Evolutionary conservation across 2,888 invertebrate genomes (phyloP), one percentile per base, ranked within the genome.

Genomic region (Strigamia maritima): DNA sequence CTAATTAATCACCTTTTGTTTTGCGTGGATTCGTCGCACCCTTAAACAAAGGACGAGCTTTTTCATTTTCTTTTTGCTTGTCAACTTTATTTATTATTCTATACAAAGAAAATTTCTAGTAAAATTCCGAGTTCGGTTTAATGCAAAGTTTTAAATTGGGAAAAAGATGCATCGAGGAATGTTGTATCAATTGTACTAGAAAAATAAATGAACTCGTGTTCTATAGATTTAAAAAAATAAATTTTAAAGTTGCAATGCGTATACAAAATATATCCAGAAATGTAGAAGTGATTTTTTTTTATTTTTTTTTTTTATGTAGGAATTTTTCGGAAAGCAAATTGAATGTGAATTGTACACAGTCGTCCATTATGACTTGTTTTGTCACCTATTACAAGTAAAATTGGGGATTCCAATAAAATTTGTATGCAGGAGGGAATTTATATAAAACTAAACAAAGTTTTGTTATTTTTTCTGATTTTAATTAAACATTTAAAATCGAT

Each of bases 1-100:
- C 54, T 54, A 54, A 54, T 54, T 54, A 54, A 54, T 54, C 54
- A 54, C 54, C 54, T 54, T 54, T 54, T 54, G 54, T 54, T 16
- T 54, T 54, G 54, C 54, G 54, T 19, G 54, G 54, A 22, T 22
- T 54, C 54, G 54, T 54, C 54, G 54, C 54, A 19, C 22, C 1
- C 54, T 22, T 2, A n/a, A 54, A 54, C 54, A 54, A 54, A 54
- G 8, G 19, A 54, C 8, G 8, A n/a, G 8, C 22, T 54, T 54
- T 54, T 54, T 54, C 54, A 54, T 54, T 54, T 54, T n/a, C 19
- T 54, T 19, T 19, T 19, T 54, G n/a, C 2, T 8, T 44, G 22
- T 54, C 54, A 54, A 54, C 54, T 54, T 54, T 54, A 54, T 22
- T 54, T n/a, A n/a, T n/a, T n/a, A n/a, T n/a, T 19, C 8, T 35